Percentiles rank a stretch among this genome's conserved stretches.
These are phyloP conservation scores for Serranus cabrilla DNA, from an alignment of 2,797 vertebrate genomes.

Conservation along the genomic window DNA sequence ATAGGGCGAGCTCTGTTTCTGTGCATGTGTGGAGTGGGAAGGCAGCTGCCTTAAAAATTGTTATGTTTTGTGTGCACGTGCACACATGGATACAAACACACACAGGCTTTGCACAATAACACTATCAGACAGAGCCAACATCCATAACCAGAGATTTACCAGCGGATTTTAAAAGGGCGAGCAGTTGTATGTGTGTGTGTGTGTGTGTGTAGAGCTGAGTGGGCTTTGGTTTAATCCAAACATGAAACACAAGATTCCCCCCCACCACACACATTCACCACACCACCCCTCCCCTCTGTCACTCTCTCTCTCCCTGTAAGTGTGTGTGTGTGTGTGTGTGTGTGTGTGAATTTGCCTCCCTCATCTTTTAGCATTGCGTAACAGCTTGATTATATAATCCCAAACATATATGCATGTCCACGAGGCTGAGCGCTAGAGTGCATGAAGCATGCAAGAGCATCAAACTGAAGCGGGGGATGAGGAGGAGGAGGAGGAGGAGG, in stretches of 20 bases:
- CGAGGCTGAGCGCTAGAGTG: constrained; percentile 69
- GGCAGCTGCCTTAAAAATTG: constrained; percentile 27
- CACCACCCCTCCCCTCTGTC: constrained; percentile 11
- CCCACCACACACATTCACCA: constrained; percentile 13
- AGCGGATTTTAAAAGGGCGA: constrained; percentile 72
- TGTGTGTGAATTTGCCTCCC: constrained; percentile 56
- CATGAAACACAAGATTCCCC: constrained; percentile 78
- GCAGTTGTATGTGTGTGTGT: constrained; percentile 26
- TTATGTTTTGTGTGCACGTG: constrained; percentile 39
- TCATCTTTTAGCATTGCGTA: constrained; percentile 76
- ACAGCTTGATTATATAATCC: constrained; percentile 85
- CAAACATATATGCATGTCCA: constrained; percentile 82
- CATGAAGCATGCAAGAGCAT: constrained; percentile 72
- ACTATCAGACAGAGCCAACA: constrained; percentile 61
- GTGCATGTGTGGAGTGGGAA: constrained; percentile 14
- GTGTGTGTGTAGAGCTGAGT: constrained; percentile 50
- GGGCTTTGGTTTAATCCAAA: constrained; percentile 82
- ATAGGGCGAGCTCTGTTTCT: constrained; percentile 13
- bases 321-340: constrained; percentile 38
- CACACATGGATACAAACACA: constrained; percentile 40
- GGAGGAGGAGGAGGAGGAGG: constrained; percentile 5
- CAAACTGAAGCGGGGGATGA: constrained; percentile 22
- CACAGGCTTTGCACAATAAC: constrained; percentile 58
- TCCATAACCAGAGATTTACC: constrained; percentile 72
- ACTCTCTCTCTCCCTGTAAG: constrained; percentile 33